Percentiles rank a stretch among this genome's conserved stretches.
Conservation (phyloP, 2,113 vertebrate species). For the Casuarius casuarius region DNA sequence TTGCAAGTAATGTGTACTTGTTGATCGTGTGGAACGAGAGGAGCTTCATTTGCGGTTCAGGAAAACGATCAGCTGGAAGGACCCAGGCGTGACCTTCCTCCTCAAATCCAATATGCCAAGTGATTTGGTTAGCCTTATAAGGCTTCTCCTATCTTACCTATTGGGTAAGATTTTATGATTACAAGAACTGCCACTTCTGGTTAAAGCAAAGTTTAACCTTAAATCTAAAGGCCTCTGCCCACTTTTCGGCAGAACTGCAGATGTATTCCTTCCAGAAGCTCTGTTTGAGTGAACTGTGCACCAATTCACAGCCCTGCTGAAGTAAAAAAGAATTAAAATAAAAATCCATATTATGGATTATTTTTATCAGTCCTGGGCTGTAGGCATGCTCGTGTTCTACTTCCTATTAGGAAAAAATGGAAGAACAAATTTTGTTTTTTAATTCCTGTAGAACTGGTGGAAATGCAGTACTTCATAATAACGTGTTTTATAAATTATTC, state of each 20-base stretch:
- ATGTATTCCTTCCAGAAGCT: not conserved
- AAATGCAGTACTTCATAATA: not conserved
- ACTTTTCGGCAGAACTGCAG: not conserved
- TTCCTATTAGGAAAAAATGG: not conserved
- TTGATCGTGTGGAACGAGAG: not conserved
- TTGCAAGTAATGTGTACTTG: not conserved
- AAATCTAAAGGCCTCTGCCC: not conserved
- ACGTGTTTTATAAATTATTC: not conserved
- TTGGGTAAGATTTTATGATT: not conserved
- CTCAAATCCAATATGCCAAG: not conserved
- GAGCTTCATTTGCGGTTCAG: not conserved
- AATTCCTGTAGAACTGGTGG: not conserved
- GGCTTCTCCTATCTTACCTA: not conserved
- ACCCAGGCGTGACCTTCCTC: not conserved
- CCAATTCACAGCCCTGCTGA: not conserved
- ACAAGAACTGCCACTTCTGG: not conserved
- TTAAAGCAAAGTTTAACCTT: not conserved
- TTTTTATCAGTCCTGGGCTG: not conserved
- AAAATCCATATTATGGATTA: not conserved
- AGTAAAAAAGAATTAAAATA: not conserved
- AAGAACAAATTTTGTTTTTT: not conserved
- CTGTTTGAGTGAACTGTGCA: not conserved
- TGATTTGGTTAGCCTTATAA: not conserved
- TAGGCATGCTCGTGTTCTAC: not conserved
- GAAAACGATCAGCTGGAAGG: not conserved